Conservation (phyloP, 2,797 vertebrate genomes). For the Onychomys leucogaster region DNA sequence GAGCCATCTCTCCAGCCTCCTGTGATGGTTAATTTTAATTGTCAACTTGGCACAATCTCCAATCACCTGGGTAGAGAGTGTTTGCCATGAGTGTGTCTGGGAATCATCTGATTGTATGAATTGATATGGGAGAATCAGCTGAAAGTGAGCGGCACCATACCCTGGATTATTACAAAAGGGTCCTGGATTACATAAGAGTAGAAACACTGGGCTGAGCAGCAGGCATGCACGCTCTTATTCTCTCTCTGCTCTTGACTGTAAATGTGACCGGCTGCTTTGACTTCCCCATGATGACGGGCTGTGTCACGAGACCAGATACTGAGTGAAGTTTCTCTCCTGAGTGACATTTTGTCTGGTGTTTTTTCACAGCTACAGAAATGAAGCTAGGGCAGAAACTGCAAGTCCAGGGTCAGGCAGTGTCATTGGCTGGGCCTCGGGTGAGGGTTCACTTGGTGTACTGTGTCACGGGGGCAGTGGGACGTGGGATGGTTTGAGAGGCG, state of each 20-base stretch:
- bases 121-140: no score
- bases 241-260: neutral
- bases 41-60: neutral
- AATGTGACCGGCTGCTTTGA: neutral
- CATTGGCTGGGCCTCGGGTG: no score
- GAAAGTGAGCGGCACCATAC: no score
- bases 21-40: neutral
- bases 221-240: no score
- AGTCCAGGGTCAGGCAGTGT: no score
- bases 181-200: neutral
- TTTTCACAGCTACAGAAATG: neutral
- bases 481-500: neutral
- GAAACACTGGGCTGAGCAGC: neutral
- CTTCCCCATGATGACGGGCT: neutral
- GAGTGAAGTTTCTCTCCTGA: neutral
- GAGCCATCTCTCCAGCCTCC: neutral
- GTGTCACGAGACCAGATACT: no score
- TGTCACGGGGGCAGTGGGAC: no score
- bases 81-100: neutral
- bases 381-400: neutral
- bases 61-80: neutral
- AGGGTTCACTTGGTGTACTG: neutral
- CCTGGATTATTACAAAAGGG: neutral
- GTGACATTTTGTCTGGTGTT: no score
- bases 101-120: no score